phyloP scores from a whole-genome alignment of 2,797 vertebrate species.

The Hyperoplus immaculatus region DNA sequence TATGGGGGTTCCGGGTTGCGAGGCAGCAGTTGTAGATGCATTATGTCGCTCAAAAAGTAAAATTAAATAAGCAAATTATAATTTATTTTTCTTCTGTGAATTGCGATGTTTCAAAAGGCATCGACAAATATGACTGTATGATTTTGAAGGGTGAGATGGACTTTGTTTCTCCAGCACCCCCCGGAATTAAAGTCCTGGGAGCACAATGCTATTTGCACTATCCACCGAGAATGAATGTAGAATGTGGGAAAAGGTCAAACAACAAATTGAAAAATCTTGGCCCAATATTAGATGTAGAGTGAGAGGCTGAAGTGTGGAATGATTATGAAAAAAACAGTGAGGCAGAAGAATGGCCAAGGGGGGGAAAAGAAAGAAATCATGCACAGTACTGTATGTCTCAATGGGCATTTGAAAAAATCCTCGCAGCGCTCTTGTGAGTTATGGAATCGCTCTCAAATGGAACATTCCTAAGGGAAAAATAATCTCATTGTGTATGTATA shows the following conservation, averaged over 20 bases:
- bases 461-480: conserved; percentile 74
- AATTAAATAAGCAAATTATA: conserved; percentile 10
- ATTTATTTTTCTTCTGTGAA: conserved; percentile 48
- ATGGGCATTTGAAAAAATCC: conserved; percentile 75
- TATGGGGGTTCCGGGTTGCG: conserved; percentile 5
- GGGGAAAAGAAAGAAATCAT: conserved; percentile 43
- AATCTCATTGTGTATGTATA: conserved; percentile 85
- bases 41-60: conserved; percentile 20
- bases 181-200: conserved; percentile 64
- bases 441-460: conserved; percentile 73
- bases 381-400: conserved; percentile 51
- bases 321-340: conserved; percentile 49
- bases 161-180: conserved; percentile 33
- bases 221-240: conserved; percentile 55
- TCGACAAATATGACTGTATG: conserved; percentile 37
- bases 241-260: conserved; percentile 72
- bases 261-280: conserved; percentile 79
- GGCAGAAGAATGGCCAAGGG: conserved; percentile 27
- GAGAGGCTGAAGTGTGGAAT: conserved; percentile 63
- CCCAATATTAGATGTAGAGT: conserved; percentile 75
- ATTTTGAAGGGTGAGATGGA: conserved; percentile 55
- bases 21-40: conserved; percentile 19
- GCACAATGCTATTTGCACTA: conserved; percentile 67
- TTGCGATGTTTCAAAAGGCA: conserved; percentile 39
- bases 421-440: conserved; percentile 65